These are phyloP conservation scores for Rhea pennata DNA, from an alignment of 2,113 vertebrate genomes.

Conservation along the genomic window DNA sequence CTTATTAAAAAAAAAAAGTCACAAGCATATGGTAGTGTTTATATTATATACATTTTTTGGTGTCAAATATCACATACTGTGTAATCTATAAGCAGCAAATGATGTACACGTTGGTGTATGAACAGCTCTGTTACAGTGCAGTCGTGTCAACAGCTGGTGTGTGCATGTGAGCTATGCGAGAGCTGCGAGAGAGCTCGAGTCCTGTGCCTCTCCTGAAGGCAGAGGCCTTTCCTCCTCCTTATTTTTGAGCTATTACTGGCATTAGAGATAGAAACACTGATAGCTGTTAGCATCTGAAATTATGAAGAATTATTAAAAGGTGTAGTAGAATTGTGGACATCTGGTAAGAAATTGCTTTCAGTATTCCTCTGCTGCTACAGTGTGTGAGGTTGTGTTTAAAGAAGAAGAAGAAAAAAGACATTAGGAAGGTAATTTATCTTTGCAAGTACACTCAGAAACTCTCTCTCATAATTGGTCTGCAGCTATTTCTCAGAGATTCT, in stretches of 20 bases:
- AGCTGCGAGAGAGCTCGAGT: background rate
- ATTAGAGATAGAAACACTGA: rapidly evolving
- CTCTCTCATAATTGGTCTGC: background rate
- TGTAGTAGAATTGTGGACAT: background rate
- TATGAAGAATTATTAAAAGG: background rate
- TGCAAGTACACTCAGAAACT: background rate
- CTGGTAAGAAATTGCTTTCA: background rate
- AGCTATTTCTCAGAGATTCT: background rate
- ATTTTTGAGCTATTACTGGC: background rate
- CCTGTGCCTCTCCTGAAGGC: background rate
- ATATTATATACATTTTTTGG: background rate
- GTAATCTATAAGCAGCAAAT: background rate
- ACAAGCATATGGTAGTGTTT: background rate
- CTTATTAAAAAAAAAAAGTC: background rate
- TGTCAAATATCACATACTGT: background rate
- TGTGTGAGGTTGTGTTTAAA: background rate
- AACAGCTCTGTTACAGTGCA: background rate
- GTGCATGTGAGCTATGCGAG: background rate
- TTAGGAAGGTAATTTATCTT: background rate
- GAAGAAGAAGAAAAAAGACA: background rate
- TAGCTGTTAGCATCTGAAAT: background rate
- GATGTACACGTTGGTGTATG: background rate
- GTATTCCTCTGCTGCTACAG: background rate
- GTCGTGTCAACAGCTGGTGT: background rate
- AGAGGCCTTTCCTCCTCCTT: background rate